Evolutionary conservation across 2,797 vertebrate species (phyloP).

Genomic region (Bradypodion ventrale): DNA sequence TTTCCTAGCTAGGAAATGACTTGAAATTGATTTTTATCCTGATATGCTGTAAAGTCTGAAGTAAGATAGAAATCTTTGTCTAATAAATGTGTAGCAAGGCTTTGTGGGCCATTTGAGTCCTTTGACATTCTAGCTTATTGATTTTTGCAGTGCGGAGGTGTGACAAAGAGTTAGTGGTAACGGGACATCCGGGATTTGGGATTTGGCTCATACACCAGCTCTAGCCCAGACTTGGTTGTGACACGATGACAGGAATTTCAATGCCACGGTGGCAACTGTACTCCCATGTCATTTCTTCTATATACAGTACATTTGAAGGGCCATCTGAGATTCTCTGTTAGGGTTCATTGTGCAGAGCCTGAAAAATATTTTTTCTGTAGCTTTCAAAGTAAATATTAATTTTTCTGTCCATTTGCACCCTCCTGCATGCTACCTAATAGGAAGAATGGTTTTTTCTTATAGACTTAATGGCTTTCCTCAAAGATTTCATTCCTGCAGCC

Average conservation of each 20-base stretch:
- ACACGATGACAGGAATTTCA: conserved; percentile 57
- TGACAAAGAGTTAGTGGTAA: conserved; percentile 74
- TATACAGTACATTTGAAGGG: conserved; percentile 37
- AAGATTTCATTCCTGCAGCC: not conserved
- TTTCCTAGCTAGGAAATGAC: conserved; percentile 72
- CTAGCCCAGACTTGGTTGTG: conserved; percentile 61
- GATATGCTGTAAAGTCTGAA: conserved; percentile 63
- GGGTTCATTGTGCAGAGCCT: not conserved
- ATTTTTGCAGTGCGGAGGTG: conserved; percentile 73
- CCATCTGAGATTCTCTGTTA: not conserved
- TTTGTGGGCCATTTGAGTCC: conserved; percentile 77
- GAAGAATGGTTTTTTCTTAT: not conserved
- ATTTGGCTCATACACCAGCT: conserved; percentile 62
- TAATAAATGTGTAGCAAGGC: conserved; percentile 62
- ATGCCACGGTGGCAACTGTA: conserved; percentile 42
- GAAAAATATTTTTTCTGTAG: conserved; percentile 1
- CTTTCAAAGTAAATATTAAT: not conserved
- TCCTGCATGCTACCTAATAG: not conserved
- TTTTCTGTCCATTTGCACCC: not conserved
- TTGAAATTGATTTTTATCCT: conserved; percentile 74
- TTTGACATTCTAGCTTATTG: conserved; percentile 76
- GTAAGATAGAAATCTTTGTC: conserved; percentile 66
- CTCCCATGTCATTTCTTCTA: conserved; percentile 29
- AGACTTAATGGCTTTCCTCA: not conserved
- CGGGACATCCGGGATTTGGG: conserved; percentile 63